Conservation (phyloP, 2,113 vertebrate genomes). For the Onychostoma macrolepis region DNA sequence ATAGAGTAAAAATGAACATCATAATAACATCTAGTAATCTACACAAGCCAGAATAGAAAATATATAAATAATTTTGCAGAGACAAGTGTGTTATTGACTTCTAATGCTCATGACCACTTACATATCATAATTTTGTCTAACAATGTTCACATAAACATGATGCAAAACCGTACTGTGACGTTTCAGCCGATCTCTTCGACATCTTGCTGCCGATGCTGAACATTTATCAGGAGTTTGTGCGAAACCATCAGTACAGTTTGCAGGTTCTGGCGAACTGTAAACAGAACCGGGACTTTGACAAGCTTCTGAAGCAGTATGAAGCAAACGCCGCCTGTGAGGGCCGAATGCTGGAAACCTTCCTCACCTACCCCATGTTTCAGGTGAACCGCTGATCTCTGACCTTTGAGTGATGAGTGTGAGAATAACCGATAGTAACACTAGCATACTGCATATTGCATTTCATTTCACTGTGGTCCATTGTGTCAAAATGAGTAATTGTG, state of each 20-base stretch:
- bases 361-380: slow-evolving; percentile 99
- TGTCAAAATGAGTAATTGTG: background rate
- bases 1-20: background rate
- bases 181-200: slow-evolving; percentile 95
- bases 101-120: background rate
- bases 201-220: slow-evolving; percentile 99
- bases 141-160: background rate
- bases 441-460: background rate
- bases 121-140: background rate
- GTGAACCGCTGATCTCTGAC: slow-evolving; percentile 67
- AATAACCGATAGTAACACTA: background rate
- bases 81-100: background rate
- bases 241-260: slow-evolving; percentile 97
- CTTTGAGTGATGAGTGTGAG: background rate
- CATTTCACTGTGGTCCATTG: background rate
- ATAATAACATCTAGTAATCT: background rate
- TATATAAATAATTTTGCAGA: too few relatives aligned
- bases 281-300: slow-evolving; percentile 99
- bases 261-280: slow-evolving; percentile 98
- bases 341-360: slow-evolving; percentile 96
- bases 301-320: slow-evolving; percentile 97
- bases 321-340: slow-evolving; percentile 95
- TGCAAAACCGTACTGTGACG: background rate
- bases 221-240: slow-evolving; percentile 99
- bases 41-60: too few relatives aligned